These are phyloP conservation scores for Tipula vernalis DNA, from an alignment of 2,888 invertebrate genomes.

Conservation along the genomic window DNA sequence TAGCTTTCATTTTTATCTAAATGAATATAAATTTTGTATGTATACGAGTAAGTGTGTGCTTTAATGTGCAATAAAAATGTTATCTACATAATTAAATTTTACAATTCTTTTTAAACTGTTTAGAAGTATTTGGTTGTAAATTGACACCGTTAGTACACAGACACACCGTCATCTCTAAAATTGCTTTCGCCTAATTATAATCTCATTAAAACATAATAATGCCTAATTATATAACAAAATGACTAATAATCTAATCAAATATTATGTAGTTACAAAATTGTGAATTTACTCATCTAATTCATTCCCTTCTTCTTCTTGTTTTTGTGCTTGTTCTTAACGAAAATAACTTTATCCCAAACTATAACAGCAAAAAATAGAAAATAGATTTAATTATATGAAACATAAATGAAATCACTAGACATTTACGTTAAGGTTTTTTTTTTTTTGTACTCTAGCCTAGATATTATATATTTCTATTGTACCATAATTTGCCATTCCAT, in stretches of 20 bases:
- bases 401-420: constrained; percentile 9
- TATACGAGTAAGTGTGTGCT: background rate
- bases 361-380: background rate
- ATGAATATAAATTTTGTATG: background rate
- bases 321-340: background rate
- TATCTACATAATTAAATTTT: background rate
- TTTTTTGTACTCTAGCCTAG: background rate
- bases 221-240: background rate
- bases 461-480: background rate
- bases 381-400: constrained; percentile 9
- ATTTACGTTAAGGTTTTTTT: background rate
- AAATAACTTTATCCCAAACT: background rate
- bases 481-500: background rate
- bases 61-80: background rate
- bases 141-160: background rate
- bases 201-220: background rate
- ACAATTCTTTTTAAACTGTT: background rate
- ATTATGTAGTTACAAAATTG: background rate
- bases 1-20: background rate
- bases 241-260: constrained; percentile 4
- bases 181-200: background rate
- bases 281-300: background rate
- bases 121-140: background rate
- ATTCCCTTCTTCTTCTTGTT: background rate
- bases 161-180: background rate